These are phyloP conservation scores for Cepphus grylle DNA, from an alignment of 2,113 vertebrate species.

Conservation along the genomic window DNA sequence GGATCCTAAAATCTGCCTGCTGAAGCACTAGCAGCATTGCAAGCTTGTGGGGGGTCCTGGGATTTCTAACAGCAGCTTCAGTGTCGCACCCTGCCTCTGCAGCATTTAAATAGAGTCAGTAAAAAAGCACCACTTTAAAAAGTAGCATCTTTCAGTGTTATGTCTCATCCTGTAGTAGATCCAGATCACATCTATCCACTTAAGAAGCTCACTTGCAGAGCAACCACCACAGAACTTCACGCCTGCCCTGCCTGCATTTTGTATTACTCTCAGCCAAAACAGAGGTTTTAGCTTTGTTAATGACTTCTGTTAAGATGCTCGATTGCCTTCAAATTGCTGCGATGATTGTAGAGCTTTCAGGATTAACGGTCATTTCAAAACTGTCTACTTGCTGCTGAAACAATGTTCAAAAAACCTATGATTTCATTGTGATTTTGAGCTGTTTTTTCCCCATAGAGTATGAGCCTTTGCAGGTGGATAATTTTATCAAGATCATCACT, in stretches of 20 bases:
- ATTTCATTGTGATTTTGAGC: neutral
- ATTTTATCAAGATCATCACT: neutral
- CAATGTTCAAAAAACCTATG: fast-evolving
- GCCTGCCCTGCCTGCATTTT: neutral
- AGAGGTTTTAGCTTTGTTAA: neutral
- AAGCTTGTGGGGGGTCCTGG: neutral
- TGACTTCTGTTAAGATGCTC: neutral
- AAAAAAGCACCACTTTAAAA: neutral
- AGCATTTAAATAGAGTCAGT: neutral
- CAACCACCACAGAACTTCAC: neutral
- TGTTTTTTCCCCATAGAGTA: neutral
- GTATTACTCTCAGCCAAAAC: neutral
- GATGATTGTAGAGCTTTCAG: neutral
- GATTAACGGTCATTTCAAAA: neutral
- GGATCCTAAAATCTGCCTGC: neutral
- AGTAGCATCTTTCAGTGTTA: fast-evolving
- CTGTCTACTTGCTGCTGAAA: neutral
- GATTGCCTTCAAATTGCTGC: neutral
- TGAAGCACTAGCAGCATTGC: neutral
- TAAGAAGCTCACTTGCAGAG: neutral
- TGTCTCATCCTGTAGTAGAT: fast-evolving
- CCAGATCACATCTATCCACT: neutral
- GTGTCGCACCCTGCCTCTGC: neutral
- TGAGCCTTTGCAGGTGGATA: neutral
- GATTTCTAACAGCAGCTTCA: neutral